Evolutionary conservation across 2,113 vertebrate species (phyloP).

Genomic region (Bos indicus): DNA sequence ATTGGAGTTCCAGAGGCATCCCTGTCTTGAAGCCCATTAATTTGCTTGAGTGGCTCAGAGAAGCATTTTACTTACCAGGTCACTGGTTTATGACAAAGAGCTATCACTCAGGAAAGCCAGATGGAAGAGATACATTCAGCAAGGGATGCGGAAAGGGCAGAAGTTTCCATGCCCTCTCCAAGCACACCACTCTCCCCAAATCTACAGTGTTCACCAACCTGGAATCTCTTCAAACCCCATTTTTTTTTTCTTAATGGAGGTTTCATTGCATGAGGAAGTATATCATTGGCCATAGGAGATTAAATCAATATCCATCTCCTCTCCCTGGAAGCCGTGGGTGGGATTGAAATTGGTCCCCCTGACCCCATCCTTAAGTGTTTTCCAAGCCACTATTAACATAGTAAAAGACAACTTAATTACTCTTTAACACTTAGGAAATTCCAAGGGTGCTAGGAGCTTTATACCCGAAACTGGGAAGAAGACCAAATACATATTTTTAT

Average conservation of each 20-base stretch:
- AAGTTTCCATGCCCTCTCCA: background rate
- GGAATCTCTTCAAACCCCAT: background rate
- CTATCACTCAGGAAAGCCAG: background rate
- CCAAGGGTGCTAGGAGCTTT: background rate
- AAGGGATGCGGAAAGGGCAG: background rate
- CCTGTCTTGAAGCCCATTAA: background rate
- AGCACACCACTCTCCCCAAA: background rate
- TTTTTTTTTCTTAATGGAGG: background rate
- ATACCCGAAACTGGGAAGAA: background rate
- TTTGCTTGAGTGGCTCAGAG: background rate
- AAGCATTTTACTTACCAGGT: background rate
- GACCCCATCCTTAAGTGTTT: background rate
- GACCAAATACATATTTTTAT: background rate
- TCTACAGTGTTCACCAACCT: background rate
- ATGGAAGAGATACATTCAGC: background rate
- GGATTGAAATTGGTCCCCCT: background rate
- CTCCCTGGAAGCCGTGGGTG: background rate
- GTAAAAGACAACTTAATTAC: background rate
- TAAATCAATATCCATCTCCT: background rate
- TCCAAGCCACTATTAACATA: background rate
- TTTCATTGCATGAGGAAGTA: background rate
- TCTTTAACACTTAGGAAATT: background rate
- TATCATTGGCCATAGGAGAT: background rate
- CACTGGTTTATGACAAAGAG: background rate
- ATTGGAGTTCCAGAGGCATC: background rate